Base-by-base conservation (phyloP, 2,888 invertebrate species). In the Athripsodes cinereus region DNA sequence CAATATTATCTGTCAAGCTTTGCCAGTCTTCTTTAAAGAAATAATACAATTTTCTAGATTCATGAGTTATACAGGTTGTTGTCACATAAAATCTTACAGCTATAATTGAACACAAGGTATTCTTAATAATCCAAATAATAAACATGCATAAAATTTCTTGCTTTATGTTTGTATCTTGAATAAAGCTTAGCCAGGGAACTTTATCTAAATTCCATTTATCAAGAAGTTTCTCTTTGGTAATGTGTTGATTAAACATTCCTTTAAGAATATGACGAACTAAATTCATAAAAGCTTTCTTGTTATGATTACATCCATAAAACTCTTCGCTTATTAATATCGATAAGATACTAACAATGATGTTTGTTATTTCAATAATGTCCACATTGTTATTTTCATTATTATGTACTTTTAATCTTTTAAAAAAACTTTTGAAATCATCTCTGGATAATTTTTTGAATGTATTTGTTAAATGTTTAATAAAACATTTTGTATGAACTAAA, bases 21-120 rank as follows among this genome's bases (percentile, higher is more conserved):
- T 79, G 78, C 79, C 79, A 79, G 44, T 74, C 68, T 50, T 67
- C 64, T 68, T 75, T 78, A 69, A 71, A 72, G 66, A 76, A 78
- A 63, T 69, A 79, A 68, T 73, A 68, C 26, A 78, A 68, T 66
- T 74, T 76, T 62, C 75, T 72, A 66, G 78, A 75, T 67, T 78
- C 72, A 1, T 68, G 64, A 64, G 76, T 73, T 11, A 74, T 62
- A 69, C 76, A 76, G 51, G 73, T 72, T 47, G 74, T 73, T 18
- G 78, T 76, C 3, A 78, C 74, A 69, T 75, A 74, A 66, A 76
- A 78, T 61, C 74, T 75, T 19, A 78, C 66, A 22, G 68, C 68
- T 60, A 79, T 70, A 47, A 78, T 72, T n/a, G 74, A 66, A 40
- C 75, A 69, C 10, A 78, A 62, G 21, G 77, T 60, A 64, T 70